Evolutionary conservation across 2,797 vertebrate species (phyloP).

Genomic region (Clamator glandarius): DNA sequence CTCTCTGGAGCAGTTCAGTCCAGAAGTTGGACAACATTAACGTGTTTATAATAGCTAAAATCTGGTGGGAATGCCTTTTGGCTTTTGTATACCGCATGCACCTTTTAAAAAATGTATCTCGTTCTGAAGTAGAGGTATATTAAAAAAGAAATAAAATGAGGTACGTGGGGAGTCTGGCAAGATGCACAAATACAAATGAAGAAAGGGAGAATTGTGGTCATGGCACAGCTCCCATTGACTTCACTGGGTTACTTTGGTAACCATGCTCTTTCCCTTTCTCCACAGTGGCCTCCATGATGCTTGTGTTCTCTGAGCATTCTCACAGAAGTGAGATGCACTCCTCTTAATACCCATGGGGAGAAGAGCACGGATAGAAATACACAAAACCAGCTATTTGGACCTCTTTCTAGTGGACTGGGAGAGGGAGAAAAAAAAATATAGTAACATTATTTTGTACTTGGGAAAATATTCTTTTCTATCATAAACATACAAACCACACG

Average conservation of each 20-base stretch:
- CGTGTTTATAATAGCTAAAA: constrained; percentile 22
- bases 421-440: background rate
- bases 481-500: background rate
- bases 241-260: background rate
- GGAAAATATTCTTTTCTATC: background rate
- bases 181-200: background rate
- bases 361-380: background rate
- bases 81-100: background rate
- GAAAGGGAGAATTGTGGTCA: background rate
- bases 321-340: background rate
- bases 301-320: background rate
- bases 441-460: background rate
- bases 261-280: background rate
- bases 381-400: background rate
- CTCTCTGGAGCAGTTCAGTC: constrained; percentile 7
- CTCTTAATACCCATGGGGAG: background rate
- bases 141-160: background rate
- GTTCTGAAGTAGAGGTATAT: background rate
- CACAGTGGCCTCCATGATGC: background rate
- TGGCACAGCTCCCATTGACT: background rate
- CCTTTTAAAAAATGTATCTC: background rate
- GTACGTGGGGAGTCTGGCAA: accelerated
- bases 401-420: background rate
- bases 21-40: constrained; percentile 1
- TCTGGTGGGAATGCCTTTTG: constrained; percentile 21